Evolutionary conservation across 2,113 vertebrate species (phyloP).

Genomic region (Callocephalon fimbriatum): DNA sequence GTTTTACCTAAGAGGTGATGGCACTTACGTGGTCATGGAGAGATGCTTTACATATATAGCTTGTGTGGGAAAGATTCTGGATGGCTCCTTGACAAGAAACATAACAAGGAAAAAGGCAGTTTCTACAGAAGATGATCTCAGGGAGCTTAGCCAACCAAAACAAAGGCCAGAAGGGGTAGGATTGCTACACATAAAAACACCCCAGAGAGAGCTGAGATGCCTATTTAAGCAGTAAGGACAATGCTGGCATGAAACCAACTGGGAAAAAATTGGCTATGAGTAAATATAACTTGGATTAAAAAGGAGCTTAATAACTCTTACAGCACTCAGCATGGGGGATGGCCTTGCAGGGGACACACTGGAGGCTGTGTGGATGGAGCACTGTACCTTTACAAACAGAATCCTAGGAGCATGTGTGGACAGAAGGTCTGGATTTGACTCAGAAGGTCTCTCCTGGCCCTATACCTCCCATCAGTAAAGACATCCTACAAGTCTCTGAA

Average conservation of each 20-base stretch:
- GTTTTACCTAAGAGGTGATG: neutral
- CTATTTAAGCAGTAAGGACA: conserved; percentile 5
- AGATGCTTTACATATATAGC: neutral
- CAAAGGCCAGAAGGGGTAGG: conserved; percentile 16
- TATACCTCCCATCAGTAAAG: neutral
- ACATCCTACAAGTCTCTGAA: neutral
- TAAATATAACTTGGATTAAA: neutral
- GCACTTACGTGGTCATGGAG: neutral
- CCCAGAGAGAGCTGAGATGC: neutral
- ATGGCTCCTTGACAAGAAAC: neutral
- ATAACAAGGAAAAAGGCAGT: neutral
- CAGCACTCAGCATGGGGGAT: neutral
- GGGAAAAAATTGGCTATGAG: neutral
- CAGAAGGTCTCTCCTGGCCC: neutral
- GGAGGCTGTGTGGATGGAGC: neutral
- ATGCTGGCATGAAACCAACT: neutral
- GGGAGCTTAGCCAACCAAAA: conserved; percentile 31
- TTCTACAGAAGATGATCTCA: neutral
- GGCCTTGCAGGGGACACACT: neutral
- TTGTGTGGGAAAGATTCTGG: neutral
- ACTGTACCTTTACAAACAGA: neutral
- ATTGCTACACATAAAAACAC: conserved; percentile 15
- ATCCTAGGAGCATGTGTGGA: fast-evolving
- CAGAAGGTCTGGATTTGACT: neutral
- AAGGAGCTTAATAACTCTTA: neutral